Base-by-base conservation (phyloP, 1,140 invertebrate species). In the Sitobion miscanthi region DNA sequence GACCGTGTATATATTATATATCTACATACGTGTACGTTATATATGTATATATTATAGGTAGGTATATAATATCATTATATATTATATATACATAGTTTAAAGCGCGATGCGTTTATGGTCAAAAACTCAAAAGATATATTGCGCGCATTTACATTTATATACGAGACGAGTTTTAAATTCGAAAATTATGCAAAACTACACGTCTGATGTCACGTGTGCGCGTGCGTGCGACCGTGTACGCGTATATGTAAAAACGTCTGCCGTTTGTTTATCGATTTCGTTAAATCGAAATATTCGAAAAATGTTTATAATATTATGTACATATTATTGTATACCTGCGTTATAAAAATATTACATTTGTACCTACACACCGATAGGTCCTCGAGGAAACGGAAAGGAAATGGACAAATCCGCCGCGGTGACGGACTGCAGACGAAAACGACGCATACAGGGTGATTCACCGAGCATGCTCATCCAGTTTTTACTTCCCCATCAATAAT, bases 91-190 rank as follows among this genome's bases (percentile, higher is more conserved):
- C n/a, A 77, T 35, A 35, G n/a, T 77, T n/a, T 14, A n/a, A n/a
- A n/a, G n/a, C n/a, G 62, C 62, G 62, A 86, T 45, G 25, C 4
- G 38, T 47, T 30, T 87, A 87, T 47, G 45, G 86, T 90, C 52
- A 23, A 90, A 90, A 90, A 90, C 42, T n/a, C 88, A 23, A 57
- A 57, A 57, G 52, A 90, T 90, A 90, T 57, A 57, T 90, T 42
- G 49, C 52, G 88, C 52, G 35, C 49, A 25, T 90, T 88, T 54
- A 54, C 47, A 88, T 87, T 88, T 88, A 45, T 42, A 38, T 54
- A 25, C 47, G 86, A 90, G 88, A 38, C 88, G 88, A 90, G 88
- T 90, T 57, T 57, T 23, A 90, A 57, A 90, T 90, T 90, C 25
- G 88, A 90, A 90, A 90, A 90, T 57, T 57, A 90, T 57, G 88